Base-by-base conservation (phyloP, 2,113 vertebrate genomes). In the Aptenodytes patagonicus region DNA sequence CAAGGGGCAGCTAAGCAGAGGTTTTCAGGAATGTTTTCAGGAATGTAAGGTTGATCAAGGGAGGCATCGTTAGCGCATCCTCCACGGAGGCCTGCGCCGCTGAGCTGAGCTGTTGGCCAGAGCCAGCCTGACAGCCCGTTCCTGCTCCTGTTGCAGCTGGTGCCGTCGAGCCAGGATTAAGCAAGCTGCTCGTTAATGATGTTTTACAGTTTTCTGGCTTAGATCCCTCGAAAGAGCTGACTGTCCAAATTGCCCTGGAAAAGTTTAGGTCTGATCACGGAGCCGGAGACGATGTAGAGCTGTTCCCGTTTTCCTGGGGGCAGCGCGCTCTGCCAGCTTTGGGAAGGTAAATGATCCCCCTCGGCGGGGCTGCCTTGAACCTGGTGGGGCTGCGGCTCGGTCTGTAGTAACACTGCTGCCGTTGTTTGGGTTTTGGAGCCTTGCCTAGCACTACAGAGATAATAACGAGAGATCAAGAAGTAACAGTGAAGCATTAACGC, bases 371-470 rank as follows among this genome's bases (percentile, higher is more conserved):
- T 76, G 92, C 52, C 69, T 25, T 7, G 42, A 10, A 12, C 16
- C 65, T 82, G 77, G 18, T 55, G 81, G 65, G 83, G 52, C 65
- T 52, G 38, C 2, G 21, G 55, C 68, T 80, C n/a, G 61, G 54
- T 31, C 84, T 83, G 78, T 17, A 73, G 89, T 57, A 60, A 88
- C 58, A 17, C 64, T 47, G 57, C 92, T 71, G 88, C 64, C 0
- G 7, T 13, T 87, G 83, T 94, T 89, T 91, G 91, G 69, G 58
- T 51, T 79, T 84, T 96, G 96, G 94, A 95, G 89, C 91, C 65
- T 32, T 79, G 89, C 91, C 95, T 57, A 7, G 89, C 29, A 29
- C 65, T 89, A 10, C 34, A 57, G 91, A 81, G 65, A 76, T 83
- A 81, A 52, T 61, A 95, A 92, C 0, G 52, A 84, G 90, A 65